Percentiles rank a stretch among this genome's conserved stretches.
phyloP scores from a whole-genome alignment of 2,888 invertebrate species.

The Eupithecia abbreviata region DNA sequence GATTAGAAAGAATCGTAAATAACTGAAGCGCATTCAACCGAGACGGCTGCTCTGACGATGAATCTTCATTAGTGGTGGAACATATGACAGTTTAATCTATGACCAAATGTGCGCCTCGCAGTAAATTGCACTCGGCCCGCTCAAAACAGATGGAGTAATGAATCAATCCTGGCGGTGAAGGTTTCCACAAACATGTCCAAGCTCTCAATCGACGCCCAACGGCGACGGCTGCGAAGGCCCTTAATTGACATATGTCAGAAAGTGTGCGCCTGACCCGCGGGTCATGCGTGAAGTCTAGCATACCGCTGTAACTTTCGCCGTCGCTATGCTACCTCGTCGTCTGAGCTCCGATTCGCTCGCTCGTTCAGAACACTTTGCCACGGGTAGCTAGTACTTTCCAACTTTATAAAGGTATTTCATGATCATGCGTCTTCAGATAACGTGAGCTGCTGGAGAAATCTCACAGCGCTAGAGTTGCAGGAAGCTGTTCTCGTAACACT shows the following conservation, averaged over 20 bases:
- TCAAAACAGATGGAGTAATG: conserved; percentile 69
- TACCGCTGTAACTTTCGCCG: conserved; percentile 77
- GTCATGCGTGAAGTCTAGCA: conserved; percentile 79
- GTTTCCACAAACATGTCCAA: conserved; percentile 81
- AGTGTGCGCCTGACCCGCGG: conserved; percentile 76
- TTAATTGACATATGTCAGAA: conserved; percentile 84
- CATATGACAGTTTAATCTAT: conserved; percentile 53
- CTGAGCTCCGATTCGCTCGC: conserved; percentile 56
- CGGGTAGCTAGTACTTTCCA: background rate
- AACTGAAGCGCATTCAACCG: conserved; percentile 45
- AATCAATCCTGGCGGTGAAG: conserved; percentile 76
- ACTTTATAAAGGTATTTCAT: background rate
- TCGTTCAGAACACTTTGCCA: conserved; percentile 51
- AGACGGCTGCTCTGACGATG: conserved; percentile 48
- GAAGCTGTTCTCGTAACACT: conserved; percentile 3
- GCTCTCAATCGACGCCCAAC: conserved; percentile 77
- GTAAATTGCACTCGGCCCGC: conserved; percentile 60
- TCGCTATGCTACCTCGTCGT: conserved; percentile 51
- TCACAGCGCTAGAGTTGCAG: conserved; percentile 16
- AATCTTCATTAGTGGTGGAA: conserved; percentile 60
- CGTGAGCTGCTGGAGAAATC: conserved; percentile 10
- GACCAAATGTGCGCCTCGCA: conserved; percentile 52
- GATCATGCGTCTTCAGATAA: conserved; percentile 8
- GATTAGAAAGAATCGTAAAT: conserved; percentile 50
- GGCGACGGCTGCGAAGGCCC: conserved; percentile 64